Conservation (phyloP, 2,797 vertebrate species). For the Centroberyx gerrardi region DNA sequence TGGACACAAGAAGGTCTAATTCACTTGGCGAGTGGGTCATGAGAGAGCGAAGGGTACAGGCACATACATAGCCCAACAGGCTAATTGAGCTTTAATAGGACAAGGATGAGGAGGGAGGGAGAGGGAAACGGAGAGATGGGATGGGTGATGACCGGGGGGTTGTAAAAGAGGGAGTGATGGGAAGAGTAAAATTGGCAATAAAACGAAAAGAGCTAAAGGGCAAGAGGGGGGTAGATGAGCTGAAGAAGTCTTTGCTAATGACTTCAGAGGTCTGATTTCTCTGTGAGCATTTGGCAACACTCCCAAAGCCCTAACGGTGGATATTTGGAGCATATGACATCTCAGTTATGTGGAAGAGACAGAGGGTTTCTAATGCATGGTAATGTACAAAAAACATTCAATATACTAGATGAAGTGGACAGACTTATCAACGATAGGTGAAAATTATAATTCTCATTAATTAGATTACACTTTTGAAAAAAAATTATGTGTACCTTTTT, state of each 20-base stretch:
- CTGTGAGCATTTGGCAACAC: constrained; percentile 43
- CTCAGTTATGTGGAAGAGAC: background rate
- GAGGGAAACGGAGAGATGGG: constrained; percentile 37
- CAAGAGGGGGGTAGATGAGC: constrained; percentile 36
- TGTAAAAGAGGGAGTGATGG: constrained; percentile 47
- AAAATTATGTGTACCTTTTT: background rate
- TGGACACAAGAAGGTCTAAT: constrained; percentile 58
- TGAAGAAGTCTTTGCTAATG: constrained; percentile 50
- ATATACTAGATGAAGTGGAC: background rate
- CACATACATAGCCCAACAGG: constrained; percentile 42
- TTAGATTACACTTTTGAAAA: background rate
- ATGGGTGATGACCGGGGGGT: constrained; percentile 34
- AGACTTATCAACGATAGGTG: background rate
- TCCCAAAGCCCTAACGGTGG: constrained; percentile 54
- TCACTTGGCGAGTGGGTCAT: constrained; percentile 62
- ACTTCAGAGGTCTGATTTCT: constrained; percentile 43
- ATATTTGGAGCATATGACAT: constrained; percentile 14
- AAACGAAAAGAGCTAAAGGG: constrained; percentile 50
- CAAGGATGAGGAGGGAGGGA: constrained; percentile 48
- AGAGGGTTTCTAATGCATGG: constrained; percentile 9
- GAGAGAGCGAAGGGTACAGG: constrained; percentile 37
- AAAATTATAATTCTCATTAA: background rate
- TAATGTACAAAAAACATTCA: background rate
- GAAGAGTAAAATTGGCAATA: constrained; percentile 50
- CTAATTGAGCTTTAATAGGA: constrained; percentile 76